Evolutionary conservation across 2,888 invertebrate species (phyloP), one percentile per base, ranked within the genome.

Genomic region (Nymphalis polychloros): DNA sequence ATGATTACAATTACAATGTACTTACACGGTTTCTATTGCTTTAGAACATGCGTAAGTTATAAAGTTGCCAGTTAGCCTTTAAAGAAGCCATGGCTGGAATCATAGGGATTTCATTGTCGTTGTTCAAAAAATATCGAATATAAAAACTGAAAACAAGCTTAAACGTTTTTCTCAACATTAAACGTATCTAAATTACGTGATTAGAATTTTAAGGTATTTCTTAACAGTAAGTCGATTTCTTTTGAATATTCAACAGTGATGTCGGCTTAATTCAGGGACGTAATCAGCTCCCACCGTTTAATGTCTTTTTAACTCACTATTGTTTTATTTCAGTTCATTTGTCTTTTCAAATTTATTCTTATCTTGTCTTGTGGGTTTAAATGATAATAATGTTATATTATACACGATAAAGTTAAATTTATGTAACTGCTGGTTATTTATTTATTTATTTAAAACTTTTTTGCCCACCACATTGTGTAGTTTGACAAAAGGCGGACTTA

Each of bases 161-260:
- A 8, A 47, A 46, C 20, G 59, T 47, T 47, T 60, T 48, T 60
- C 60, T 4, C 16, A 41, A 10, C 49, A 50, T 55, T 55, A 61
- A 65, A 47, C 57, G 67, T 64, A 70, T 59, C 61, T 67, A 47
- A 59, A 59, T 31, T 69, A 74, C 73, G 72, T 73, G 73, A 73
- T 73, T 71, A 69, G 73, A 73, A 73, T 69, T 49, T 35, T 68
- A 70, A 70, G 65, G 53, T 46, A 52, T 61, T 67, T 70, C 68
- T 67, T 23, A 63, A 65, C 71, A 41, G 48, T 59, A 73, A 59
- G 53, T 55, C 68, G 70, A 70, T 70, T 67, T 70, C 68, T 68
- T 73, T 70, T 71, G 68, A 73, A 74, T 74, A 72, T 73, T 74
- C 69, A 73, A 60, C 60, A 70, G 63, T 35, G 53, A 59, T 41